Evolutionary conservation across 1,140 invertebrate species (phyloP).

Genomic region (Rhizoglyphus robini): DNA sequence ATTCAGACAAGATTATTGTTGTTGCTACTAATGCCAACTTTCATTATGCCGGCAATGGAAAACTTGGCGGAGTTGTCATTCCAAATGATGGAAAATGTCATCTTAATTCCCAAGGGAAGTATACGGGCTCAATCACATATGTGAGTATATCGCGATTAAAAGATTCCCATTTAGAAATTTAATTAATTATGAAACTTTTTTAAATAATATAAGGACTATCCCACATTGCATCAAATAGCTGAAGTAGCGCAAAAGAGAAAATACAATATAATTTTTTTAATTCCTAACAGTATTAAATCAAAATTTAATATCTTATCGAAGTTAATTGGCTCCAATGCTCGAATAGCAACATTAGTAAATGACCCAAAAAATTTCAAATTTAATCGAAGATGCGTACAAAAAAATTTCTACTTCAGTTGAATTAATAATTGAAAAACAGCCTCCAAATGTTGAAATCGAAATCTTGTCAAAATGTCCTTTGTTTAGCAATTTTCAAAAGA

Average conservation of each 20-base stretch:
- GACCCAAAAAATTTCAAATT: constrained; percentile 13
- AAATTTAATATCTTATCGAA: constrained; percentile 49
- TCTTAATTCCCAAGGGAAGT: constrained; percentile 32
- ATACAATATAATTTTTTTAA: constrained; percentile 94
- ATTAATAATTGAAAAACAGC: background rate
- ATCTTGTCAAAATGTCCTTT: constrained; percentile 3
- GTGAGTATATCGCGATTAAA: too few relatives aligned
- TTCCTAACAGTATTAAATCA: constrained; percentile 65
- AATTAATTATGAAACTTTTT: too few relatives aligned
- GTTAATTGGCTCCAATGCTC: constrained; percentile 21
- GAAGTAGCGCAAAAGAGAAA: constrained; percentile 82
- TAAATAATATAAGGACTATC: constrained; percentile 97
- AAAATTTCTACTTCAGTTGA: constrained; percentile 12
- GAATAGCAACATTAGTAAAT: background rate
- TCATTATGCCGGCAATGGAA: constrained; percentile 30
- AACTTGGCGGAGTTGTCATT: constrained; percentile 38
- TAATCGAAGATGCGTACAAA: constrained; percentile 21
- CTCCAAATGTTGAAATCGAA: constrained; percentile 11
- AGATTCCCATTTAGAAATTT: too few relatives aligned
- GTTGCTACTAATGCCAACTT: constrained; percentile 28
- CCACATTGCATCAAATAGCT: constrained; percentile 65
- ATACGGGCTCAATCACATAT: constrained; percentile 30
- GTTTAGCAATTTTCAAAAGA: too few relatives aligned
- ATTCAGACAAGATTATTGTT: constrained; percentile 27
- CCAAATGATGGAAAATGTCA: constrained; percentile 46